phyloP scores from a whole-genome alignment of 1,140 invertebrate genomes.

The Hypothenemus hampei region DNA sequence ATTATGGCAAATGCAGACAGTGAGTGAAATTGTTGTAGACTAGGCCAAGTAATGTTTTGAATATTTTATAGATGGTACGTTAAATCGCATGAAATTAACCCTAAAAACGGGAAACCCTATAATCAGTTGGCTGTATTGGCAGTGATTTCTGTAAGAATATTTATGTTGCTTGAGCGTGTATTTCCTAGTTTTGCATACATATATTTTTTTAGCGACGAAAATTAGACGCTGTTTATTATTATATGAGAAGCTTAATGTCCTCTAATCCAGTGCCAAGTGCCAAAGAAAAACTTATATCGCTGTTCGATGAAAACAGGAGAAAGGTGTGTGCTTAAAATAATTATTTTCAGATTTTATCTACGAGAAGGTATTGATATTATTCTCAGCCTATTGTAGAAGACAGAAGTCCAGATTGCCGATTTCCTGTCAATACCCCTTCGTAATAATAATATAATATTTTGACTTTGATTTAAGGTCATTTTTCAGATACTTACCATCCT shows the following conservation, averaged over 20 bases:
- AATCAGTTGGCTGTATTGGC: constrained; percentile 92
- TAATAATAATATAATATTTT: no score
- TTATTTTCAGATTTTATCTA: neutral
- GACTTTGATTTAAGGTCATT: no score
- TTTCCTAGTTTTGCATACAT: constrained; percentile 7
- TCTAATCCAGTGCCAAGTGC: constrained; percentile 90
- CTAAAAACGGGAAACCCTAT: constrained; percentile 91
- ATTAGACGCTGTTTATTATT: constrained; percentile 95
- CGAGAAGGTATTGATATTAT: no score
- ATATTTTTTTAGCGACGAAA: constrained; percentile 77
- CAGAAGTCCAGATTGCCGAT: no score
- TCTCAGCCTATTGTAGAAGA: no score
- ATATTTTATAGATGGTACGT: constrained; percentile 63
- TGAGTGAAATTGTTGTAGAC: constrained; percentile 48
- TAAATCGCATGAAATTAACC: constrained; percentile 89
- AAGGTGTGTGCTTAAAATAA: constrained; percentile 59
- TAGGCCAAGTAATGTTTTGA: neutral
- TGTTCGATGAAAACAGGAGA: constrained; percentile 92
- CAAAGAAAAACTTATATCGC: constrained; percentile 75
- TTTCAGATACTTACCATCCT: no score
- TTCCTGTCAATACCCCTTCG: no score
- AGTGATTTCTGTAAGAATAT: constrained; percentile 71
- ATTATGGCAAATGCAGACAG: constrained; percentile 80
- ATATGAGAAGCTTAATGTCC: constrained; percentile 90
- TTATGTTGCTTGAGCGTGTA: neutral